Conservation (phyloP, 2,113 vertebrate species). For the Megaceryle torquata region DNA sequence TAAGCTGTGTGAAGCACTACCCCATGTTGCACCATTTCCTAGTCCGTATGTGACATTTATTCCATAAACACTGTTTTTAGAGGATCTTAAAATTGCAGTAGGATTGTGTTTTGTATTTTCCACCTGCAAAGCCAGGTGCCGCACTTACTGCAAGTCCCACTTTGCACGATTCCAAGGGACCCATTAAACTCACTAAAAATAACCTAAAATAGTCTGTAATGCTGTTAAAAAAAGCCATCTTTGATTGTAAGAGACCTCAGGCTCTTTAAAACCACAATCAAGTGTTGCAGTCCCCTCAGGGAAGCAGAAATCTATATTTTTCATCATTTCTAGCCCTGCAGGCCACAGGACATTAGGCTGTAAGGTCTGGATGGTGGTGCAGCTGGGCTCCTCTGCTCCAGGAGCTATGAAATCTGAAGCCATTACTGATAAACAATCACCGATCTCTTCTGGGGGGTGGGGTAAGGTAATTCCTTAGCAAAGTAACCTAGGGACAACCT, state of each 20-base stretch:
- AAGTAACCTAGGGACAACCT: not conserved
- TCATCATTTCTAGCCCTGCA: not conserved
- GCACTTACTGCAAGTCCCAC: not conserved
- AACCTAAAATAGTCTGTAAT: not conserved
- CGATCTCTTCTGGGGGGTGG: not conserved
- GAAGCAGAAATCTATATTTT: constrained; percentile 1
- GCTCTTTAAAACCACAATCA: not conserved
- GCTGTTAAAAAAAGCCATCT: not conserved
- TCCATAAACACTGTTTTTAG: not conserved
- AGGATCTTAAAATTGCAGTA: not conserved
- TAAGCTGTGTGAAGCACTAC: not conserved
- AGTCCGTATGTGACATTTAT: not conserved
- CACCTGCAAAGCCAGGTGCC: not conserved
- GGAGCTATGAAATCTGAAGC: not conserved
- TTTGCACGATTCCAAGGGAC: not conserved
- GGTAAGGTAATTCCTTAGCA: not conserved
- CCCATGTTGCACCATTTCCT: not conserved
- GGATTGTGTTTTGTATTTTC: not conserved
- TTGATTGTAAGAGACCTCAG: constrained; percentile 9
- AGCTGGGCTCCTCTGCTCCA: constrained; percentile 8
- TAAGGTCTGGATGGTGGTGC: not conserved
- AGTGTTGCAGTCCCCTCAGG: not conserved
- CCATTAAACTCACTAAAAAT: constrained; percentile 10
- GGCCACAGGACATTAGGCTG: not conserved
- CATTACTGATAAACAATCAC: not conserved